Evolutionary conservation across 1,140 invertebrate species (phyloP).

Genomic region (Lamellibrachia luymesi): DNA sequence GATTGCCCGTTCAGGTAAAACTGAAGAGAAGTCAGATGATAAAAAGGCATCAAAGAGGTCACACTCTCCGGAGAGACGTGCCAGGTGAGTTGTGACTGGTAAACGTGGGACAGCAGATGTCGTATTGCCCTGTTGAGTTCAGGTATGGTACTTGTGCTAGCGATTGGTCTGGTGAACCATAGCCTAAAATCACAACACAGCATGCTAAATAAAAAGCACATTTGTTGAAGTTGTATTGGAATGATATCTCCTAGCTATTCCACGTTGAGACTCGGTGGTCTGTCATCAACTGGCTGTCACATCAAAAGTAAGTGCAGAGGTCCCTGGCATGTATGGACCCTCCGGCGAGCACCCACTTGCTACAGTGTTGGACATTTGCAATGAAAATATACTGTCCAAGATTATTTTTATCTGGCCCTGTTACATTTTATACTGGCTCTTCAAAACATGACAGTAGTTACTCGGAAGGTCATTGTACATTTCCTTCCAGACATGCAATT

Average conservation of each 20-base stretch:
- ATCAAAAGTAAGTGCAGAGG: not conserved
- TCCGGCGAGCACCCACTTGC: not conserved
- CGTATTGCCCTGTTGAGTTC: not conserved
- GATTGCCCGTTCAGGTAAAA: not conserved
- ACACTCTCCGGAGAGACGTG: not conserved
- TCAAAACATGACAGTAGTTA: not conserved
- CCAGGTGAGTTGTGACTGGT: not conserved
- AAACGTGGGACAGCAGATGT: not conserved
- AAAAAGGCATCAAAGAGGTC: not conserved
- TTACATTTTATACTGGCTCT: not conserved
- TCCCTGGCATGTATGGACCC: not conserved
- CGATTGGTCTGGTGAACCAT: not conserved
- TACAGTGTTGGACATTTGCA: not conserved
- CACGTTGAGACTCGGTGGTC: not conserved
- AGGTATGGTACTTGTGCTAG: not conserved
- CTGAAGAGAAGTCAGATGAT: slow-evolving; percentile 7
- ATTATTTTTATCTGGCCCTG: not conserved
- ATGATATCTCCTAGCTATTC: not conserved
- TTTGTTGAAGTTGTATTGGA: not conserved
- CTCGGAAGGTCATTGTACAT: not conserved
- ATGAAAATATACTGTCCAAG: not conserved
- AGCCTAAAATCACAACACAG: not conserved
- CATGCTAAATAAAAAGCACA: not conserved
- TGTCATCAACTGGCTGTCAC: not conserved
- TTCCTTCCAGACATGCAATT: too few relatives aligned